Conservation (phyloP, 2,888 invertebrate species). For the Ptilodon capucinus region DNA sequence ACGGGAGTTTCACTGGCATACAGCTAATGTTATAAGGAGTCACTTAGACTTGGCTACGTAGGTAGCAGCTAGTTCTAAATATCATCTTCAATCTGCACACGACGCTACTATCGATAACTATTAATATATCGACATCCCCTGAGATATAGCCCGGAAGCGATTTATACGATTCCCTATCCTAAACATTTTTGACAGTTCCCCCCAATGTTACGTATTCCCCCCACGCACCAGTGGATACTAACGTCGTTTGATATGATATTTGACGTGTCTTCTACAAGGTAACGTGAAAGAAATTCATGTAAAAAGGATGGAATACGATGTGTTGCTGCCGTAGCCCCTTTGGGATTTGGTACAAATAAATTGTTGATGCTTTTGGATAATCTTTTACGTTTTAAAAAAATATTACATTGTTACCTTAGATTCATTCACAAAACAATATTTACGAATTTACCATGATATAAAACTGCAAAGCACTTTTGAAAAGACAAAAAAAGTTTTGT, state of each 20-base stretch:
- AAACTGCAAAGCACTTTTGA: too few relatives aligned
- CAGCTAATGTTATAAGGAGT: too few relatives aligned
- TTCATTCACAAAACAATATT: too few relatives aligned
- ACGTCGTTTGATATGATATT: not conserved
- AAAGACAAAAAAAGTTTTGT: too few relatives aligned
- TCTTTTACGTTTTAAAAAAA: not conserved
- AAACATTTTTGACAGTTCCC: not conserved
- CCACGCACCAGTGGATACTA: not conserved
- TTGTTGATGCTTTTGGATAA: not conserved
- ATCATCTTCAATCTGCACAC: not conserved
- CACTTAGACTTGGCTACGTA: too few relatives aligned
- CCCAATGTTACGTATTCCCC: not conserved
- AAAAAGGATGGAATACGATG: not conserved
- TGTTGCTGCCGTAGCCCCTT: not conserved
- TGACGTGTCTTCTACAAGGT: not conserved
- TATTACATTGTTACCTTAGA: not conserved
- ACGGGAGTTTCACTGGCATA: too few relatives aligned
- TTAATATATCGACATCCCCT: not conserved
- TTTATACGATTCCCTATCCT: not conserved
- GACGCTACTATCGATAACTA: not conserved
- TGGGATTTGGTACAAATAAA: not conserved
- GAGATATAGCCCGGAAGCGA: not conserved
- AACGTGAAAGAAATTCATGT: not conserved
- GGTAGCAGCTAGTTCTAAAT: too few relatives aligned
- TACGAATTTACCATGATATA: too few relatives aligned